Evolutionary conservation across 2,888 invertebrate genomes (phyloP), one percentile per base, ranked within the genome.

Genomic region (Iphiclides podalirius): DNA sequence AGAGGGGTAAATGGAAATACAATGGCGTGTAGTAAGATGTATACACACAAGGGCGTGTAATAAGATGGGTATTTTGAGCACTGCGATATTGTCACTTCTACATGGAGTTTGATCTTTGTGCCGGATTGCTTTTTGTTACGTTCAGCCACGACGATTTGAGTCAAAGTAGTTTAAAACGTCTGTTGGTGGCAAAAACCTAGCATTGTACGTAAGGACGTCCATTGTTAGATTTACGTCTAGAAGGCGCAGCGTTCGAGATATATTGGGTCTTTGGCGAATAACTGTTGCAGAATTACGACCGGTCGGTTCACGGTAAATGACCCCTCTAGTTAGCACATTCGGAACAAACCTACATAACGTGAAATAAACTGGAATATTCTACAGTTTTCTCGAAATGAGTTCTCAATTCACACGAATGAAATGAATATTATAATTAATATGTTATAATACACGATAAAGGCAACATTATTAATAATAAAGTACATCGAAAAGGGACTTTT

Each of bases 101-200:
- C 9, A 11, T 28, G 20, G 6, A 12, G 1, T 16, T 37, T 52
- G 20, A 9, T 60, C 56, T 63, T 54, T 53, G 37, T 35, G 33
- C n/a, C 23, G 46, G 35, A 55, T 47, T 59, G 60, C 64, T 64
- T 65, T 67, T 66, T 60, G 60, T 60, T 56, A 55, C 58, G 60
- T 52, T 54, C 59, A 64, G 69, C 63, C 58, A 61, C 66, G 61
- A 61, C 63, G 60, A 59, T 64, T 59, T 66, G 68, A 50, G 49
- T 44, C 44, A 66, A 72, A 75, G 71, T 70, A 67, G 70, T 76
- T 70, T 72, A 59, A 59, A 65, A 58, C 62, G 62, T 69, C 66
- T 66, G 74, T 65, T 70, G 60, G 65, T 64, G 64, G 74, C 73
- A 79, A 79, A 79, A 79, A 78, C 72, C 61, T 55, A 52, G 61